Evolutionary conservation across 1,140 invertebrate species (phyloP), one percentile per base, ranked within the genome.

Genomic region (Bombus huntii): DNA sequence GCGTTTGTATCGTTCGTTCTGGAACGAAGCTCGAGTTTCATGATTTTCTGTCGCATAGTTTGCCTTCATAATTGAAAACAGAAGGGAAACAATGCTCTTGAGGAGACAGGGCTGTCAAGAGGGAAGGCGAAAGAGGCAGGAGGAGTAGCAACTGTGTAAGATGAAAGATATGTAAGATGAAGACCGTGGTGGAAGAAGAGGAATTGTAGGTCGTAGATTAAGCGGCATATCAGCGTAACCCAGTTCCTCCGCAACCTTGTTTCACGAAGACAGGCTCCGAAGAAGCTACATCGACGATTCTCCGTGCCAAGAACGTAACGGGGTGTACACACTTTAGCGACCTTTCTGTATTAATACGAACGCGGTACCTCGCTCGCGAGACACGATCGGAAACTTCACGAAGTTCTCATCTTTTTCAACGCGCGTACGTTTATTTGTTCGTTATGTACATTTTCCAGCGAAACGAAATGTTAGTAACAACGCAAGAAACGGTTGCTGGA

Each of bases 1-100:
- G 34, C 31, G 28, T 82, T 75, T 47, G 71, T 65, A 47, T 75
- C 57, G 57, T 42, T 34, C 42, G 47, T 5, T 18, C 15, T 4
- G 44, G 13, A 39, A 31, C 71, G 59, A 59, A 62, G 68, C 68
- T 62, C 83, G 66, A 62, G 76, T 71, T 84, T 47, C 76, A 62
- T 57, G 66, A 84, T 84, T 59, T 71, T 37, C 39, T 28, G 59
- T 76, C 72, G 31, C 73, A 42, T 28, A 65, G 83, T 84, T 84
- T 84, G 66, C 83, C 66, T 59, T 71, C 83, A 39, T 84, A 84
- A 84, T 84, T 72, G 83, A 72, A 76, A 80, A 59, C 53, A 57
- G 66, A 62, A 18, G 76, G 53, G 76, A 84, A 59, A 84, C 76
- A 84, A 84, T 84, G 76, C 76, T 31, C 31, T 18, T 3, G 75